Evolutionary conservation across 2,113 vertebrate species (phyloP), one percentile per base, ranked within the genome.

Genomic region (Cottus gobio): DNA sequence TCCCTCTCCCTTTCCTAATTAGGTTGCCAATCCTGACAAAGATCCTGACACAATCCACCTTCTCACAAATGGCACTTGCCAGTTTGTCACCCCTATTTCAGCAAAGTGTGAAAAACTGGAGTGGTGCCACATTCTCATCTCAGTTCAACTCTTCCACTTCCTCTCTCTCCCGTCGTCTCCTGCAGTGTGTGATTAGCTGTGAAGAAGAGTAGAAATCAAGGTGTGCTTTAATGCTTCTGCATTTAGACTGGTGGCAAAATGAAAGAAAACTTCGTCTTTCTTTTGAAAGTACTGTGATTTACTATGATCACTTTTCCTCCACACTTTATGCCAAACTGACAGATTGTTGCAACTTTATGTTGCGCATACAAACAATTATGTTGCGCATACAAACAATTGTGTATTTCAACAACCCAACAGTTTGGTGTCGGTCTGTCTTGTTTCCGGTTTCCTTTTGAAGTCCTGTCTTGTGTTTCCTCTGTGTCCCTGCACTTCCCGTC

Each of bases 61-160:
- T 79, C 83, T 88, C 82, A 87, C 73, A 87, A 91, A 93, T 86
- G 87, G 89, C 88, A 91, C 87, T 91, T 46, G 75, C 44, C 69
- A 84, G 80, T 89, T 91, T 89, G 87, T 94, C 91, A 92, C 88
- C 83, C 88, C 74, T 75, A 63, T 92, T 87, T 82, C 36, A 82
- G 78, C 91, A 79, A 91, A 52, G 91, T 93, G 89, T 85, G 87
- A 93, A 92, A 87, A 91, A 83, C 75, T 75, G 30, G 63, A 87
- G 75, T 88, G 87, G 89, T 91, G 93, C 89, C 89, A 88, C 75
- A 85, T 90, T 88, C 64, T 87, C 89, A 70, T 90, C 75, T 85
- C 64, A 65, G 76, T 73, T 79, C 73, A 79, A 77, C 24, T 69
- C 75, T 60, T 75, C 56, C 81, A n/a, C 71, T 68, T 60, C 72